Conservation (phyloP, 2,888 invertebrate genomes). For the Escarpia spicata region DNA sequence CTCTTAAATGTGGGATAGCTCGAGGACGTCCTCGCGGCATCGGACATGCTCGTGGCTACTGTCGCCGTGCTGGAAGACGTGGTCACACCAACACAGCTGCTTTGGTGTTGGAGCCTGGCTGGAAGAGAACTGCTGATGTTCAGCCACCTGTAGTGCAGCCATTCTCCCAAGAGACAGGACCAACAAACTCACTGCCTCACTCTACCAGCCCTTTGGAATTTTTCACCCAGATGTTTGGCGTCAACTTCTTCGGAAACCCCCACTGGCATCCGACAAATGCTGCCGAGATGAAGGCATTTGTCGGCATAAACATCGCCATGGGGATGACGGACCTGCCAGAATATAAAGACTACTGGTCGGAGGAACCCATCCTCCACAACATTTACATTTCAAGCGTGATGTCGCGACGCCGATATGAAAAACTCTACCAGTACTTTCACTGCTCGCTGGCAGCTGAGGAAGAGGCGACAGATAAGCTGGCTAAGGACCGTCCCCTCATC, state of each 20-base stretch:
- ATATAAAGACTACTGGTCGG: not conserved
- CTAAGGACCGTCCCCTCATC: too few species aligned
- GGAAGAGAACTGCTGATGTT: not conserved
- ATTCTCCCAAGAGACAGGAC: not conserved
- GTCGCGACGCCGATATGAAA: too few species aligned
- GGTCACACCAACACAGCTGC: not conserved
- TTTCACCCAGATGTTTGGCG: not conserved
- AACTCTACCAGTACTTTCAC: too few species aligned
- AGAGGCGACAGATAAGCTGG: too few species aligned
- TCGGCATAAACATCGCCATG: not conserved
- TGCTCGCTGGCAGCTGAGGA: too few species aligned
- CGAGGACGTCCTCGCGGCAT: not conserved
- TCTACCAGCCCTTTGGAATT: not conserved
- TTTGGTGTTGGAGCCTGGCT: not conserved
- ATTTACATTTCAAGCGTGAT: too few species aligned
- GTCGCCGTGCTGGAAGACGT: not conserved
- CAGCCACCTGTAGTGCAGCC: not conserved
- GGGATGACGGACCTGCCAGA: not conserved
- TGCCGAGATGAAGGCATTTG: not conserved
- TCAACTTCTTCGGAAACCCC: not conserved
- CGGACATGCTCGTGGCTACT: not conserved
- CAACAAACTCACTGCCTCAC: not conserved
- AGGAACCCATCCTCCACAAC: too few species aligned
- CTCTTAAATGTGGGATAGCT: not conserved
- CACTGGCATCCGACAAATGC: not conserved